phyloP scores from a whole-genome alignment of 1,140 invertebrate genomes.

The Cyrtorhinus lividipennis region DNA sequence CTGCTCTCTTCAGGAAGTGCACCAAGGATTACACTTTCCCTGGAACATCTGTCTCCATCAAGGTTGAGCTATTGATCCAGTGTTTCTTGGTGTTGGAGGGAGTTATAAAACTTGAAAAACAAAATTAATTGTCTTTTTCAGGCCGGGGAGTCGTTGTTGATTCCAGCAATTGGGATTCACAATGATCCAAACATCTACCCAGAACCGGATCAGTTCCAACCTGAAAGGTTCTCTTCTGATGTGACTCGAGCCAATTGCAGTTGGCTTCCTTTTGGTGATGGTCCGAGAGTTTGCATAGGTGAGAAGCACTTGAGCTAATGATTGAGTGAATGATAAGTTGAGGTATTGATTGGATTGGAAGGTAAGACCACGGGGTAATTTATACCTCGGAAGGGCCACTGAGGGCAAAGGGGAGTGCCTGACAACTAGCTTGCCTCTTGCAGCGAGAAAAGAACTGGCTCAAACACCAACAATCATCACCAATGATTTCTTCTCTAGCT shows the following conservation, averaged over 20 bases:
- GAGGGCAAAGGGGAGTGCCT: no score
- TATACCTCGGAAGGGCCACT: no score
- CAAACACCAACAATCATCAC: not conserved
- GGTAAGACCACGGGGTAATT: no score
- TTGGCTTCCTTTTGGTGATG: conserved; percentile 45
- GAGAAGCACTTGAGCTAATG: conserved; percentile 1
- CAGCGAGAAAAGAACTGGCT: not conserved
- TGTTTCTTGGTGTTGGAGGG: conserved; percentile 27
- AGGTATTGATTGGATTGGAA: not conserved
- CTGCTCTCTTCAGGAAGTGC: conserved; percentile 31
- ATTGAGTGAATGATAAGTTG: not conserved
- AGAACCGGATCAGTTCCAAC: conserved; percentile 37
- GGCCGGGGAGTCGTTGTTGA: conserved; percentile 34
- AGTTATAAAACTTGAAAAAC: conserved; percentile 21
- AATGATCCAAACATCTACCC: conserved; percentile 41
- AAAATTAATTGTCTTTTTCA: conserved; percentile 34
- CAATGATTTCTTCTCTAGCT: not conserved
- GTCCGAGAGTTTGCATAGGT: conserved; percentile 44
- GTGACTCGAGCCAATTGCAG: conserved; percentile 27
- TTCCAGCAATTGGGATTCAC: conserved; percentile 41
- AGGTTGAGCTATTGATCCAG: conserved; percentile 29
- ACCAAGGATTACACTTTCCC: conserved; percentile 35
- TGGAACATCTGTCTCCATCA: conserved; percentile 36
- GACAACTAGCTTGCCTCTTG: not conserved
- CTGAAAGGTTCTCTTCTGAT: conserved; percentile 36